These are phyloP conservation scores for Ovis aries DNA, from an alignment of 2,113 vertebrate species.

Conservation along the genomic window ARS-UI_Ramb_v3.0 NC_056064.1:55328001-55328500, in stretches of 20 bases:
- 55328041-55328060: accelerated
- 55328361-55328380: background rate
- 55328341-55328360: background rate
- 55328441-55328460: background rate
- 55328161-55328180: background rate
- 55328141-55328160: background rate
- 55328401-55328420: background rate
- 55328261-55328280: background rate
- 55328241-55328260: background rate
- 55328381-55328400: background rate
- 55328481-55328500: background rate
- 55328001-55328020: background rate
- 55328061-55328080: background rate
- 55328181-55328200: background rate
- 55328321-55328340: background rate
- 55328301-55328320: background rate
- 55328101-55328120: background rate
- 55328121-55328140: background rate
- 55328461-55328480: background rate
- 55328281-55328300: background rate
- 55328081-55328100: background rate
- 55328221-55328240: background rate
- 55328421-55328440: background rate
- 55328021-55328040: accelerated
- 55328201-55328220: background rate